Evolutionary conservation across 2,888 invertebrate genomes (phyloP), one percentile per base, ranked within the genome.

Genomic region (Polydrusus cervinus): DNA sequence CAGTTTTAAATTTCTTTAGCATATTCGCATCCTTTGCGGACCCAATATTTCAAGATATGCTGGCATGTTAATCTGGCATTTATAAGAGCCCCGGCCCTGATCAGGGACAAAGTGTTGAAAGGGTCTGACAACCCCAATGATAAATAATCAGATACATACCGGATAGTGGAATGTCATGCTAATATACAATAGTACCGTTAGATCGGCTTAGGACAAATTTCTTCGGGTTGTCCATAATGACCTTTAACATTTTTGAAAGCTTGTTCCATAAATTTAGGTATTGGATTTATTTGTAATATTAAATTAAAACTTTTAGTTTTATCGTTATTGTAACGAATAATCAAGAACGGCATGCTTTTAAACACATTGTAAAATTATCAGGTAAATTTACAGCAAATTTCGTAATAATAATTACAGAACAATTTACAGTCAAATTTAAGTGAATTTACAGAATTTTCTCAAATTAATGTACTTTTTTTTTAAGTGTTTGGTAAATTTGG

Each of bases 151-250:
- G 5, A 20, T 20, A 20, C 20, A 51, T 51, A 20, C 20, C 51
- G 51, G 51, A 20, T 18, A 51, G 51, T 10, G 20, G 20, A 51
- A 20, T 20, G 51, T 20, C 11, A 51, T 51, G 51, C 20, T 11
- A 51, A 51, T 51, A 20, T 13, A 51, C 51, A 20, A 51, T 20
- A 9, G n/a, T 18, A 25, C 25, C 51, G 11, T 51, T 51, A 20
- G 20, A 18, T 51, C 20, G n/a, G 20, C 20, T 51, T 20, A 20
- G 51, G 51, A 51, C 51, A 51, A 51, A 20, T 51, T 51, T 51
- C n/a, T 11, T 51, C 13, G 20, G 20, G 51, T 20, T 11, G n/a
- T 51, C 9, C 51, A 20, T 11, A 20, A 51, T 51, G 18, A 11
- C 51, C 51, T 11, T 51, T 51, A 20, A 51, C 3, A 49, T 5